Conservation (phyloP, 1,140 invertebrate genomes). For the Heliothis virescens region DNA sequence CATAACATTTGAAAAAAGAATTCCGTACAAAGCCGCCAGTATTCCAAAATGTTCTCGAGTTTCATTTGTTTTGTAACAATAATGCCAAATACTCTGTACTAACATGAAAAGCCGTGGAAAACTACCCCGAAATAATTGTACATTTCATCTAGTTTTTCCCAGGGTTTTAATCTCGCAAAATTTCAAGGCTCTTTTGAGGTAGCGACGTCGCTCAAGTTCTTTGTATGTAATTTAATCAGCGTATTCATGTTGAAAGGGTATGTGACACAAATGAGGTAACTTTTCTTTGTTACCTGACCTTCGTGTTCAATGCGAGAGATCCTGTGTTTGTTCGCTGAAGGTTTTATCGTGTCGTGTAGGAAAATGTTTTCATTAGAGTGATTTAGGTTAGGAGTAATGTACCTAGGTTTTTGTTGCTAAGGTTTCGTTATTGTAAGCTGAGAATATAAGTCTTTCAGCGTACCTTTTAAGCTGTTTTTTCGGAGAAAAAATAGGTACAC, state of each 20-base stretch:
- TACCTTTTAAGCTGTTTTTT: no score
- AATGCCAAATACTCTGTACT: no score
- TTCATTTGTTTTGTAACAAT: no score
- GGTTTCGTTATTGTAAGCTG: not conserved
- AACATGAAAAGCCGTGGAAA: no score
- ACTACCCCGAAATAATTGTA: no score
- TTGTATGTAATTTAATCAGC: conserved; percentile 44
- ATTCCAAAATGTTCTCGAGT: no score
- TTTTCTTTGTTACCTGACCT: conserved; percentile 45
- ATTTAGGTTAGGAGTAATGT: not conserved
- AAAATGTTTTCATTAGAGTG: conserved; percentile 12
- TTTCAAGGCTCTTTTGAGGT: conserved; percentile 41
- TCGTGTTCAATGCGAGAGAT: conserved; percentile 15
- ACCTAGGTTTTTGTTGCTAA: not conserved
- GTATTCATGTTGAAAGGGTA: conserved; percentile 42
- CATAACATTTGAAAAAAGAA: no score
- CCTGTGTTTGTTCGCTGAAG: conserved; percentile 15
- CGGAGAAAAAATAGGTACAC: no score
- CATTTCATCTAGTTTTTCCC: conserved; percentile 24
- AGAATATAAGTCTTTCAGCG: no score
- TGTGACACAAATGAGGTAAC: conserved; percentile 29
- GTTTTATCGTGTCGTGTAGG: conserved; percentile 8
- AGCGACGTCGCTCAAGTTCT: conserved; percentile 29
- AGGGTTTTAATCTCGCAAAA: conserved; percentile 36
- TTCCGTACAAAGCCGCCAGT: no score